These are phyloP conservation scores for Rhea pennata DNA, from an alignment of 2,113 vertebrate species.

Conservation along the genomic window DNA sequence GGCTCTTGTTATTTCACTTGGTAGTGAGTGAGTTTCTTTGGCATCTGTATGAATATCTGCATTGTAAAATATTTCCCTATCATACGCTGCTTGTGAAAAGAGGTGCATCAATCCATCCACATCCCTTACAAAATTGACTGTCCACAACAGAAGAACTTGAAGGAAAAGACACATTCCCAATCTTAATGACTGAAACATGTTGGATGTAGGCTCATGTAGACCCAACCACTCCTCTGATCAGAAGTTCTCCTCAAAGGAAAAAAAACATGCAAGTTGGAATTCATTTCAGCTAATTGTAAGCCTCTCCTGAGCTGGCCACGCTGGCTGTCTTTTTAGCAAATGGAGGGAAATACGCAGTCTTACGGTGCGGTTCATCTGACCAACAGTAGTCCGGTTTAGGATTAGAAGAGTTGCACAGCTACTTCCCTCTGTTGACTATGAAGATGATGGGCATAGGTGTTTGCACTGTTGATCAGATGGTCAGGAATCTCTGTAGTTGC, in stretches of 20 bases:
- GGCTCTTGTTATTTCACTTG: background rate
- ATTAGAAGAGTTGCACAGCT: background rate
- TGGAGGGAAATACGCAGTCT: background rate
- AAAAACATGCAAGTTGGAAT: background rate
- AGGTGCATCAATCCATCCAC: background rate
- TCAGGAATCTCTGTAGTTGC: background rate
- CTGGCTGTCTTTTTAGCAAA: background rate
- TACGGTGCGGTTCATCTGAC: background rate
- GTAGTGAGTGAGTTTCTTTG: background rate
- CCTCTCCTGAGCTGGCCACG: background rate
- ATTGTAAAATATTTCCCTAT: background rate
- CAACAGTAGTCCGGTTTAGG: background rate
- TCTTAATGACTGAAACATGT: background rate
- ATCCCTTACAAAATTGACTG: background rate
- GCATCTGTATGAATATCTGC: conserved; percentile 8
- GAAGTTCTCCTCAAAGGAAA: background rate
- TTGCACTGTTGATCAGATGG: background rate
- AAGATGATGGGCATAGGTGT: background rate
- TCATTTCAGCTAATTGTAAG: background rate
- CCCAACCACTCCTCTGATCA: background rate
- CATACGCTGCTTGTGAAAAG: background rate
- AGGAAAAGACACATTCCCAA: background rate
- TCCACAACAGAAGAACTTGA: background rate
- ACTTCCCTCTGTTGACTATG: background rate
- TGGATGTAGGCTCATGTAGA: background rate